A percentile compares a stretch with the other conserved stretches of the same genome.
These are phyloP conservation scores for Notothenia rossii DNA, from an alignment of 2,113 vertebrate genomes.

Conservation along the genomic window DNA sequence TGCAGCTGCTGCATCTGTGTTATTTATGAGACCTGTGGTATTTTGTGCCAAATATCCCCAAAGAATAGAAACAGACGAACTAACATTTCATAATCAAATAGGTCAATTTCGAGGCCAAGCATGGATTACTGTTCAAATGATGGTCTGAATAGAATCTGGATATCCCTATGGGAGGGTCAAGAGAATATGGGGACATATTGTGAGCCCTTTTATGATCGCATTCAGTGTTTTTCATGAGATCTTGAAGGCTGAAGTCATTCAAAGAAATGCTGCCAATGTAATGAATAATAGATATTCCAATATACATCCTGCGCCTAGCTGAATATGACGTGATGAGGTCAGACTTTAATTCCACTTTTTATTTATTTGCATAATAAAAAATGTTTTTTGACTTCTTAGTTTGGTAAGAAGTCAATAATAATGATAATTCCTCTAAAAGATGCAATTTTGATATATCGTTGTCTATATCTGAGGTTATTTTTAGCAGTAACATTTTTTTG, in stretches of 20 bases:
- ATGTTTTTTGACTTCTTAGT: neutral
- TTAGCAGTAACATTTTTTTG: neutral
- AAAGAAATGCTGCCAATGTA: constrained; percentile 16
- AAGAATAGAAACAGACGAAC: neutral
- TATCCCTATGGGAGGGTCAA: neutral
- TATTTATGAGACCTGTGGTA: constrained; percentile 37
- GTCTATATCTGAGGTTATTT: neutral
- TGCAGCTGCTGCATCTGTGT: constrained; percentile 47
- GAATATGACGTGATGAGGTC: neutral
- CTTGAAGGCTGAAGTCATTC: neutral
- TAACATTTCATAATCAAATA: neutral
- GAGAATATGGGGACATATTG: neutral
- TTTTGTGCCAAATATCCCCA: neutral
- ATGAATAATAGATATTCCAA: constrained; percentile 26
- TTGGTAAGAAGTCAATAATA: neutral
- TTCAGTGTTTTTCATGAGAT: neutral
- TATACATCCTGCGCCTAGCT: neutral
- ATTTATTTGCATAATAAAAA: neutral
- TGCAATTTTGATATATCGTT: too few species aligned
- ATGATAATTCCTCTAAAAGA: neutral
- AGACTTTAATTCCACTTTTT: neutral
- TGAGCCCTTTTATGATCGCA: constrained; percentile 6
- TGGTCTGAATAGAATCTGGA: neutral
- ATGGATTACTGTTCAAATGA: neutral
- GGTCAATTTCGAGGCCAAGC: constrained; percentile 3